phyloP scores from a whole-genome alignment of 2,888 invertebrate species.

The Trichogramma dendrolimi region DNA sequence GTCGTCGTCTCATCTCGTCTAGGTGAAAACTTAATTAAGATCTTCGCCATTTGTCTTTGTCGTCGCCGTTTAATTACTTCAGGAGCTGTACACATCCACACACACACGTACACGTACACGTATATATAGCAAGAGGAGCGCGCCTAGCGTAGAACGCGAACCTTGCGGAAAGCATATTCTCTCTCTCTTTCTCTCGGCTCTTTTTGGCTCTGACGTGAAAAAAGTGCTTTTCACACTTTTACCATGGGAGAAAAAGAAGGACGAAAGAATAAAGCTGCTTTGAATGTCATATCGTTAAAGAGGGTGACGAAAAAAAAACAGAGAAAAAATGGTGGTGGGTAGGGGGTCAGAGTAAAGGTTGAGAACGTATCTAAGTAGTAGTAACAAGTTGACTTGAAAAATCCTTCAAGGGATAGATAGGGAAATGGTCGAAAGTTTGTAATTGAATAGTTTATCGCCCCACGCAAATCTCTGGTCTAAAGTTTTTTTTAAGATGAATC shows the following conservation, averaged over 20 bases:
- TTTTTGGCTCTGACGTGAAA: not conserved
- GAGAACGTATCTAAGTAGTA: not conserved
- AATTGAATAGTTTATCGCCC: slow-evolving; percentile 28
- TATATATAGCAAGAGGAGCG: too few species aligned
- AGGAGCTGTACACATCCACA: not conserved
- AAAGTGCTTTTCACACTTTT: too few species aligned
- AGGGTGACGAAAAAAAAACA: not conserved
- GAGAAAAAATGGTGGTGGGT: not conserved
- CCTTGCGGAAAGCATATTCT: not conserved
- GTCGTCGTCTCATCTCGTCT: not conserved
- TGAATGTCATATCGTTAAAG: slow-evolving; percentile 10
- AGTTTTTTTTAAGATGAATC: slow-evolving; percentile 22
- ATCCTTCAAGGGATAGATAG: not conserved
- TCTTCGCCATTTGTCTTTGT: slow-evolving; percentile 27
- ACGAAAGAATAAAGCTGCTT: slow-evolving; percentile 18
- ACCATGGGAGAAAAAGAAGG: not conserved
- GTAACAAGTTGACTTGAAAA: slow-evolving; percentile 12
- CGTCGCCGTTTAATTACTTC: slow-evolving; percentile 26
- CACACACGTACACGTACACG: too few species aligned
- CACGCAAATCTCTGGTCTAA: slow-evolving; percentile 14
- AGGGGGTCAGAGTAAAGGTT: not conserved
- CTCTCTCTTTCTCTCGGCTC: not conserved
- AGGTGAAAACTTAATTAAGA: slow-evolving; percentile 30
- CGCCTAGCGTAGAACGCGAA: too few species aligned
- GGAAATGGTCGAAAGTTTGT: slow-evolving; percentile 21